Evolutionary conservation across 2,888 invertebrate genomes (phyloP).

Genomic region (Pyrocoelia pectoralis): DNA sequence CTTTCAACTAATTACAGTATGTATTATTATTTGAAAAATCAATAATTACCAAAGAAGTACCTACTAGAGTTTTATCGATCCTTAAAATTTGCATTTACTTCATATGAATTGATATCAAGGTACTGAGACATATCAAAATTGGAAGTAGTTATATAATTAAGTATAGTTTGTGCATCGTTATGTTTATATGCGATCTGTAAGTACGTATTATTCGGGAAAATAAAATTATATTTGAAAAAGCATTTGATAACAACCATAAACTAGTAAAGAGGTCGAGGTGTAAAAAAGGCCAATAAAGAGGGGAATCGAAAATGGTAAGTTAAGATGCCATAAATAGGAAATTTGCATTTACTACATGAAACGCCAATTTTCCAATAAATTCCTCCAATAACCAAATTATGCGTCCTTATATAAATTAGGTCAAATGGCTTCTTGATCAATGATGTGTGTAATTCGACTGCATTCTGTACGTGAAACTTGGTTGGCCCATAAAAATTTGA

Average conservation of each 20-base stretch:
- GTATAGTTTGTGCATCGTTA: too few species aligned
- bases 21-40: too few species aligned
- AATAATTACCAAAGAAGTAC: too few species aligned
- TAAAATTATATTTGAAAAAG: background rate
- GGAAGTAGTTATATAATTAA: too few species aligned
- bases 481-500: background rate
- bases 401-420: background rate
- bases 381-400: background rate
- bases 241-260: background rate
- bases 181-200: too few species aligned
- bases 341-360: conserved; percentile 1
- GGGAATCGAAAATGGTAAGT: background rate
- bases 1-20: too few species aligned
- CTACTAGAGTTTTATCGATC: too few species aligned
- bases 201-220: too few species aligned
- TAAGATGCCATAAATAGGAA: background rate
- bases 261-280: background rate
- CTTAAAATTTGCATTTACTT: too few species aligned
- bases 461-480: background rate
- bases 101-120: too few species aligned
- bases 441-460: background rate
- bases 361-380: background rate
- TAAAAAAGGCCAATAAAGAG: background rate
- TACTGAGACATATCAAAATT: too few species aligned
- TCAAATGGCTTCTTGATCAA: conserved; percentile 1